Percentiles rank a stretch among this genome's conserved stretches.
phyloP scores from a whole-genome alignment of 2,888 invertebrate genomes.

The Criorhina ranunculi region DNA sequence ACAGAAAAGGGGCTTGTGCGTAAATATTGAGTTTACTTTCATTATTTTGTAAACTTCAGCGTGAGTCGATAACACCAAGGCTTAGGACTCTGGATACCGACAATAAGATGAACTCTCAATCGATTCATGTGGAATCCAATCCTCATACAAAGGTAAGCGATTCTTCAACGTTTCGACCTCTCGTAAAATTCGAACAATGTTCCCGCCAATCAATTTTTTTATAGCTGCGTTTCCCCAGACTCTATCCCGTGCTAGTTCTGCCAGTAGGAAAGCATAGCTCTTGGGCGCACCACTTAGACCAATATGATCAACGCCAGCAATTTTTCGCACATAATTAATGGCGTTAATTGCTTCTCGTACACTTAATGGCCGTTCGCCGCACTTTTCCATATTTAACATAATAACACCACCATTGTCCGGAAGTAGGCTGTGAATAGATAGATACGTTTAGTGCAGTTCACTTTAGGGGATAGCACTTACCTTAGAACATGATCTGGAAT shows the following conservation, averaged over 20 bases:
- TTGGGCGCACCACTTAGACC: constrained; percentile 86
- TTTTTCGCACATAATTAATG: constrained; percentile 88
- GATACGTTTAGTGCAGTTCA: background rate
- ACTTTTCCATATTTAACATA: constrained; percentile 87
- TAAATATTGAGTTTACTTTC: constrained; percentile 18
- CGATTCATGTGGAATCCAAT: constrained; percentile 86
- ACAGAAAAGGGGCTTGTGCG: constrained; percentile 24
- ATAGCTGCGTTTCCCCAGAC: constrained; percentile 87
- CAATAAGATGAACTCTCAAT: constrained; percentile 86
- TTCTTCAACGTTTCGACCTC: constrained; percentile 85
- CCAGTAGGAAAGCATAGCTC: constrained; percentile 87
- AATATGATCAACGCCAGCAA: constrained; percentile 88
- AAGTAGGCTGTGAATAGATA: constrained; percentile 80
- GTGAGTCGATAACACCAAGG: background rate
- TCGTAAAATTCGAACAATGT: constrained; percentile 86
- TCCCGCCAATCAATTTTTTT: constrained; percentile 87
- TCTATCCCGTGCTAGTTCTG: constrained; percentile 87
- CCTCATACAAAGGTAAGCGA: constrained; percentile 85
- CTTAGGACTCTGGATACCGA: constrained; percentile 85
- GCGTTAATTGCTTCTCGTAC: constrained; percentile 85
- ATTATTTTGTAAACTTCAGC: background rate
- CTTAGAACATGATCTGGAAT: constrained; percentile 93
- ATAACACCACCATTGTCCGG: constrained; percentile 87
- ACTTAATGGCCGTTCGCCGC: constrained; percentile 83
- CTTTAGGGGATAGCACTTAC: constrained; percentile 73